Base-by-base conservation (phyloP, 2,888 invertebrate genomes). In the Ecliptopera silaceata region DNA sequence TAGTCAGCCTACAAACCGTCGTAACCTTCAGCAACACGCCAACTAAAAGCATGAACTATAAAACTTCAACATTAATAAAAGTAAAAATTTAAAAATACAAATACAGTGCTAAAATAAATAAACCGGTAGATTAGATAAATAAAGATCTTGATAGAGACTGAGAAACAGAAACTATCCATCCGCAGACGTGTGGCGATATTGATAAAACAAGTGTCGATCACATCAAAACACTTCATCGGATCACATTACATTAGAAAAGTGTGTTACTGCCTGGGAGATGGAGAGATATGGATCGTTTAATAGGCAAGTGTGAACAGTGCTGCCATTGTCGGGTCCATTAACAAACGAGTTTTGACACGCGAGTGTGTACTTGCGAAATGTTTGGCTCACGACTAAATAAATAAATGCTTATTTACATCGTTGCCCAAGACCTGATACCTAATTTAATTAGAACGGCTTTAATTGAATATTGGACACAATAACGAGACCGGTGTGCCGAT, bases 301-400 rank as follows among this genome's bases (percentile, higher is more conserved):
- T 84, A 83, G 84, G 77, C 79, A 81, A 86, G 87, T 88, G 88
- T 88, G 86, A 87, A 85, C 82, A 79, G 71, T 71, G 74, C 74
- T 74, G 76, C 82, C 72, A 86, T 86, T 86, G 84, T 87, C 77
- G 73, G 68, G 70, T 72, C 81, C 79, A 82, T 81, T 84, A 85
- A 83, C 83, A 84, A 87, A 87, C 85, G 77, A 77, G 88, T 88
- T 84, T 83, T 82, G 86, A 84, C 88, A 88, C 84, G 88, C 86
- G 82, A 84, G 77, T 72, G 72, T 72, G 46, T 62, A 67, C 76
- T 88, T 88, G 80, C 84, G 84, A 86, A 88, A 88, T 74, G 74
- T 74, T 72, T 70, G 67, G 69, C 79, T 82, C 84, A 85, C 85
- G 84, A 85, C 81, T 82, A 82, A 82, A 84, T 83, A 85, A 84